These are phyloP conservation scores for Protobothrops flavoviridis DNA, from an alignment of 2,113 vertebrate species.

Conservation along the genomic window DNA sequence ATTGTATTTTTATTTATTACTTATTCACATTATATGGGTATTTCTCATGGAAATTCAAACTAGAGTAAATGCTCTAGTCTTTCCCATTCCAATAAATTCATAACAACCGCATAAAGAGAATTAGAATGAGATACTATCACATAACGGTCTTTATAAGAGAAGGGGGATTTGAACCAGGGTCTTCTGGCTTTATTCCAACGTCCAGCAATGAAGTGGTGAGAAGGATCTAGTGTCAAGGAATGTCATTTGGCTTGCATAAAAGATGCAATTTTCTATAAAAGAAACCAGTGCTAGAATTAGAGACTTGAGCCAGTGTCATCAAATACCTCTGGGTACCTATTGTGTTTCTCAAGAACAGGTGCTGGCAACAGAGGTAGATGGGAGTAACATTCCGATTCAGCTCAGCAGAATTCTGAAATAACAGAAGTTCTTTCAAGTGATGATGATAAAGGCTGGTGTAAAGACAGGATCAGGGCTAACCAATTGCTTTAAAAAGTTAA, in stretches of 20 bases:
- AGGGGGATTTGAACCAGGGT: neutral
- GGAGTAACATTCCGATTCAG: constrained; percentile 44
- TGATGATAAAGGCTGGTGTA: constrained; percentile 33
- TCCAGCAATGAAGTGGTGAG: neutral
- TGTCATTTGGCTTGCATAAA: constrained; percentile 34
- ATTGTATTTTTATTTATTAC: neutral
- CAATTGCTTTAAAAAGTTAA: constrained; percentile 24
- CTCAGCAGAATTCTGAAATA: constrained; percentile 46
- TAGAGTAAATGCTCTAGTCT: neutral
- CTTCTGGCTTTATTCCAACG: neutral
- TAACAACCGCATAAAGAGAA: neutral
- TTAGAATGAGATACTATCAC: neutral
- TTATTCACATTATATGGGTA: neutral
- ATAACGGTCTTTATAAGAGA: neutral
- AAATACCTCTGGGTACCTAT: constrained; percentile 13
- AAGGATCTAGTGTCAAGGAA: constrained; percentile 7
- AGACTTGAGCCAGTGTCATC: constrained; percentile 35
- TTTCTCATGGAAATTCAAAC: neutral
- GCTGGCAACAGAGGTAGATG: constrained; percentile 42
- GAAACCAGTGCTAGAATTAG: constrained; percentile 25
- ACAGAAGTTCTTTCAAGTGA: constrained; percentile 45
- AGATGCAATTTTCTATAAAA: constrained; percentile 40
- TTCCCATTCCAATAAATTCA: neutral
- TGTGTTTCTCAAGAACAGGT: constrained; percentile 53
- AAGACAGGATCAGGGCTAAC: constrained; percentile 52